Evolutionary conservation across 1,140 invertebrate genomes (phyloP).

Genomic region (Drosophila leontia): DNA sequence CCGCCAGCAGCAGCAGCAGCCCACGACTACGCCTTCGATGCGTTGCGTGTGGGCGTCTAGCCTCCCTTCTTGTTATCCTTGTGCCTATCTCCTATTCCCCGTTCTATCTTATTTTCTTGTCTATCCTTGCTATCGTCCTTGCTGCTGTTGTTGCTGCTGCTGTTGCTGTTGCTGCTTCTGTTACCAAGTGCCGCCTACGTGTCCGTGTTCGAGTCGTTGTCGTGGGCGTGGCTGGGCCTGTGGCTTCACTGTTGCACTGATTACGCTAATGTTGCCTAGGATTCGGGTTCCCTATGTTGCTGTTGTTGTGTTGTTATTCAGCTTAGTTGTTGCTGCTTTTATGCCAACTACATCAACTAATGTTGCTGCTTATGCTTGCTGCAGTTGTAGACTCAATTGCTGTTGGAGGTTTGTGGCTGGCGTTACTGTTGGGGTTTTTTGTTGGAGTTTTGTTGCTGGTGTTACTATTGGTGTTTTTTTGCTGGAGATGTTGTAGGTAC

Average conservation of each 20-base stretch:
- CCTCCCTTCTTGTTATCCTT: constrained; percentile 11
- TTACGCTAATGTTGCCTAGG: background rate
- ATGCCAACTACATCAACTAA: no score
- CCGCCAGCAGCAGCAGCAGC: constrained; percentile 11
- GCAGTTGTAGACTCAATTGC: background rate
- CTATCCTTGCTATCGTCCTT: constrained; percentile 1
- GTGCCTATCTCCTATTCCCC: background rate
- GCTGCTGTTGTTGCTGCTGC: background rate
- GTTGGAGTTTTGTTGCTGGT: no score
- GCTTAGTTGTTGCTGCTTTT: constrained; percentile 8
- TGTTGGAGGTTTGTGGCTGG: background rate
- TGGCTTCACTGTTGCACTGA: background rate
- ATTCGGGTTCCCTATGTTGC: constrained; percentile 1
- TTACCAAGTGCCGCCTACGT: background rate
- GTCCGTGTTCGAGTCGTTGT: background rate
- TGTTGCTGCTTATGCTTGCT: background rate
- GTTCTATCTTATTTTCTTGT: background rate
- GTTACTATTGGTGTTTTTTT: background rate
- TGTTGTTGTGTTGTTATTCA: background rate
- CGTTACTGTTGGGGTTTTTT: no score
- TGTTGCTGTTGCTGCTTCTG: background rate
- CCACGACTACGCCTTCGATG: background rate
- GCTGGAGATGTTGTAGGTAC: background rate
- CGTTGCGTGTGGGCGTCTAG: constrained; percentile 19
- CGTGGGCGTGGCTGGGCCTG: constrained; percentile 19